Conservation (phyloP, 1,140 invertebrate genomes). For the Littorina saxatilis region DNA sequence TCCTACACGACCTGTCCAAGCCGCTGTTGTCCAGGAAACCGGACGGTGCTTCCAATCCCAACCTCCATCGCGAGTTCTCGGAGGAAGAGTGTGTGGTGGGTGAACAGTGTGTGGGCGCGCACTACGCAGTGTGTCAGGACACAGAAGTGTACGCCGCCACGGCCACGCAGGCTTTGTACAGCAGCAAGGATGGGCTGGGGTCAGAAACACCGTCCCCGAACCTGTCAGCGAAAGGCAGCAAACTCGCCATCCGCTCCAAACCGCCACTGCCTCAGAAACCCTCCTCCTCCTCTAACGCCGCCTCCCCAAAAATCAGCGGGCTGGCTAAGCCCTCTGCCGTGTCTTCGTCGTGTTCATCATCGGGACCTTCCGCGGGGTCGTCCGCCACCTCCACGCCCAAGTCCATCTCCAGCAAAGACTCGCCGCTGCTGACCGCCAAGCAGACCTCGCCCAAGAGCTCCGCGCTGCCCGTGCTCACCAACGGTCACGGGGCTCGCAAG, state of each 20-base stretch:
- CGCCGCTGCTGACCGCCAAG: background rate
- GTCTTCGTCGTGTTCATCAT: conserved; percentile 36
- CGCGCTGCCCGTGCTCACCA: background rate
- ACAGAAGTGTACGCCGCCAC: conserved; percentile 26
- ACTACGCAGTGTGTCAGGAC: conserved; percentile 25
- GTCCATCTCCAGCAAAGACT: conserved; percentile 48
- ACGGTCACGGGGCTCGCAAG: conserved; percentile 7
- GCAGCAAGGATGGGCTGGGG: conserved; percentile 21
- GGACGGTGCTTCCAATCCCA: conserved; percentile 93
- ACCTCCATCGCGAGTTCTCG: conserved; percentile 77
- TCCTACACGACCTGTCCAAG: conserved; percentile 36
- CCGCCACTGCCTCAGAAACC: conserved; percentile 55
- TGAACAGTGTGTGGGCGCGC: background rate
- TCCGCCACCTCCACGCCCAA: conserved; percentile 51
- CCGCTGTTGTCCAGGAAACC: conserved; percentile 80
- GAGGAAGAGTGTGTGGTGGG: conserved; percentile 28
- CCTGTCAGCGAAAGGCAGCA: conserved; percentile 27
- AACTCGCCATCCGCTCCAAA: conserved; percentile 39
- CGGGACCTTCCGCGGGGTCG: conserved; percentile 28
- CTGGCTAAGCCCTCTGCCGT: conserved; percentile 33
- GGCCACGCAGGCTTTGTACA: background rate
- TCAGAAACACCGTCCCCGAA: conserved; percentile 19
- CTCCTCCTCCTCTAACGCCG: conserved; percentile 53
- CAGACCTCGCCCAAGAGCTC: conserved; percentile 22
- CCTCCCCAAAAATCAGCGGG: conserved; percentile 43